Conservation (phyloP, 2,113 vertebrate species). For the Orthonyx spaldingii region DNA sequence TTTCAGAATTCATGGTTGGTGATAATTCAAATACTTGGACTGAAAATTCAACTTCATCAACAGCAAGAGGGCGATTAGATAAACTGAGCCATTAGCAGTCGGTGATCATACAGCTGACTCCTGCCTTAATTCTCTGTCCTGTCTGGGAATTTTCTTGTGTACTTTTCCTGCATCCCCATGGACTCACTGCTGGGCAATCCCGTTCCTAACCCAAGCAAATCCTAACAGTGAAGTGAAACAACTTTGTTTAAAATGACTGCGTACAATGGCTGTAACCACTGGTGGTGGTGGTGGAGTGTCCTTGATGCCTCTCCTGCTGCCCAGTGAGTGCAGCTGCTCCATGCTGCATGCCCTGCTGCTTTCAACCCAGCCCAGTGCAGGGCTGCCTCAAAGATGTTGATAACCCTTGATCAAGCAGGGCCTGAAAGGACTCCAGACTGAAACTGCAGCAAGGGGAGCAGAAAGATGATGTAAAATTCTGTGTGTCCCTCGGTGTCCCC, state of each 20-base stretch:
- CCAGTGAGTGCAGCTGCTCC: not conserved
- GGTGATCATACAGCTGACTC: not conserved
- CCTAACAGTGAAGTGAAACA: not conserved
- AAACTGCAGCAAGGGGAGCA: not conserved
- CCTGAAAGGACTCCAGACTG: not conserved
- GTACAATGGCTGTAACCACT: not conserved
- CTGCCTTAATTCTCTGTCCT: not conserved
- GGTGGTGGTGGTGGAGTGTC: not conserved
- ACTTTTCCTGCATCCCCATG: not conserved
- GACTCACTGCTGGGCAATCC: not conserved
- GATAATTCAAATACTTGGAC: not conserved
- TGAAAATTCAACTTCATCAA: not conserved
- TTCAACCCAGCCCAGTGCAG: rapidly evolving
- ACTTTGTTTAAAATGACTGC: not conserved
- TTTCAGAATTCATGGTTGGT: not conserved
- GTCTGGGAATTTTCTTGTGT: not conserved
- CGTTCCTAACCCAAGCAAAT: not conserved
- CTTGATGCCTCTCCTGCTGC: not conserved
- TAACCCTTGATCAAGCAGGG: not conserved
- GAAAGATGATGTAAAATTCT: not conserved
- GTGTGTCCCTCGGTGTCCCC: not conserved
- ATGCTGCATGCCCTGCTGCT: not conserved
- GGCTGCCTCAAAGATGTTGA: not conserved
- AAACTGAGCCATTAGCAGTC: not conserved
- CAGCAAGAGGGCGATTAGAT: not conserved